Conservation (phyloP, 2,888 invertebrate species). For the Nemapogon koenigi region DNA sequence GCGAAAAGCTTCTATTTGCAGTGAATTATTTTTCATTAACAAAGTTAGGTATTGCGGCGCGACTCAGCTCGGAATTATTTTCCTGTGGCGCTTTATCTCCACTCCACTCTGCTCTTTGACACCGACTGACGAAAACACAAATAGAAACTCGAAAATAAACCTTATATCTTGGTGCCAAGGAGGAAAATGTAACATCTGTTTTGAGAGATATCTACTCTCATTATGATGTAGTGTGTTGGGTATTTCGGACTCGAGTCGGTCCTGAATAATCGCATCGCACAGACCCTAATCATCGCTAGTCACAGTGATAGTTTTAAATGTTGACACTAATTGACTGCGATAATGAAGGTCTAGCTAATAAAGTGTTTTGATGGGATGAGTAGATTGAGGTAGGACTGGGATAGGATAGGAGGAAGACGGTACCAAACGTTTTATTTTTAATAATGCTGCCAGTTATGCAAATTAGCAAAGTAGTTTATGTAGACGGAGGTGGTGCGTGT, state of each 20-base stretch:
- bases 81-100: conserved; percentile 25
- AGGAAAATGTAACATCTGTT: background rate
- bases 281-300: conserved; percentile 8
- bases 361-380: background rate
- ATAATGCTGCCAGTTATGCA: background rate
- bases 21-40: conserved; percentile 8
- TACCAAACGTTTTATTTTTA: background rate
- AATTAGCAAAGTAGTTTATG: background rate
- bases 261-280: background rate
- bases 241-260: conserved; percentile 6
- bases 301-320: background rate
- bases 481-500: background rate
- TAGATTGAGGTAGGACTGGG: conserved; percentile 1
- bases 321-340: background rate
- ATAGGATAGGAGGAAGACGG: background rate
- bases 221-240: conserved; percentile 7
- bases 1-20: conserved; percentile 7
- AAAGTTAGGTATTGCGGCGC: conserved; percentile 4
- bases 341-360: conserved; percentile 1
- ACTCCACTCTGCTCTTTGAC: conserved; percentile 54
- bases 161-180: background rate
- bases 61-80: conserved; percentile 7
- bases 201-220: conserved; percentile 6
- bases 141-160: background rate
- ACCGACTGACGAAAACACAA: conserved; percentile 38